Evolutionary conservation across 2,113 vertebrate species (phyloP), one percentile per base, ranked within the genome.

Genomic region (Rhodinocichla rosea): DNA sequence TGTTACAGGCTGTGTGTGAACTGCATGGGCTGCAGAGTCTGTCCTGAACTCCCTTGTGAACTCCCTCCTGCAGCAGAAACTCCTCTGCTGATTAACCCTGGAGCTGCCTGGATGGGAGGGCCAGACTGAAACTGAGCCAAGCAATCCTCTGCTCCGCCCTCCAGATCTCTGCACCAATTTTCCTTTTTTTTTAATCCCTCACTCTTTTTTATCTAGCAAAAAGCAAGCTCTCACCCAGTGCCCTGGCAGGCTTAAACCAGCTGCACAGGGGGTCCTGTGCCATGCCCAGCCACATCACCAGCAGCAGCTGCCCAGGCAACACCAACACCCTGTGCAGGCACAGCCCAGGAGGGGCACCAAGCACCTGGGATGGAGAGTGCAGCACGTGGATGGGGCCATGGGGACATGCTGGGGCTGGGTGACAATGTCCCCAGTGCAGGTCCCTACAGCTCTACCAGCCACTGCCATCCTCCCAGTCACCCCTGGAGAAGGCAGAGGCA

Each of bases 231-330:
- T 65, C 24, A 3, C 13, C 17, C 81, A 52, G 5, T 3, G 55
- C 28, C 44, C 40, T 26, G 5, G 2, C 40, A 87, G 47, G 47
- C 14, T 53, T 9, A 15, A 23, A 33, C 47, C 2, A 5, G 52
- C 52, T 84, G 60, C 56, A 19, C 45, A 32, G 44, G 47, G 16
- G 28, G 55, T 6, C 19, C 69, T 11, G 56, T 67, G 83, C 39
- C 2, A 1, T 9, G 6, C 14, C 60, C 21, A 24, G 1, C 28
- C n/a, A 9, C 0, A 10, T 0, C 5, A 67, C 4, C 28, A 21
- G 55, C 47, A 68, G 70, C 75, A 59, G 39, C 13, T 64, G 28
- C 49, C 49, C 24, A 13, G 60, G 42, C 10, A 40, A 4, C 35
- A 23, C 35, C 11, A 64, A 70, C 22, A n/a, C 7, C 22, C 35